Conservation (phyloP, 1,140 invertebrate genomes). For the Calliopsis andreniformis region DNA sequence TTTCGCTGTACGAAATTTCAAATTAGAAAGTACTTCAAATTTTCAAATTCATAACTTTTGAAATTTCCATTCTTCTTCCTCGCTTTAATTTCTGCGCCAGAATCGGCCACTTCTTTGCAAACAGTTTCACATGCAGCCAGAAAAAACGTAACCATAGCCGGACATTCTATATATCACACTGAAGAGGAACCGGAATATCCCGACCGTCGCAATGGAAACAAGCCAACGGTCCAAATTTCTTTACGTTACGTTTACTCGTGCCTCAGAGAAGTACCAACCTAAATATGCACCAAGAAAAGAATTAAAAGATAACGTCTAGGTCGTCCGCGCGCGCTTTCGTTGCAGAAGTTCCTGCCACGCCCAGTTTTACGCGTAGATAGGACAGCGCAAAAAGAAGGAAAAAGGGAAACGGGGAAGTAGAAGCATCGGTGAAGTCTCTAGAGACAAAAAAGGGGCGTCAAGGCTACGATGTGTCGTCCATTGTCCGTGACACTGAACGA, state of each 20-base stretch:
- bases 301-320: constrained; percentile 26
- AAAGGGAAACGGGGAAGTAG: background rate
- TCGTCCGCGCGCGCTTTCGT: background rate
- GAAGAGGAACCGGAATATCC: too few species aligned
- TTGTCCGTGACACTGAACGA: background rate
- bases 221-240: constrained; percentile 25
- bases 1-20: too few species aligned
- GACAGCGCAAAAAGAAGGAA: background rate
- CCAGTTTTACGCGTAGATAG: constrained; percentile 8
- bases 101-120: too few species aligned
- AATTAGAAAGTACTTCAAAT: too few species aligned
- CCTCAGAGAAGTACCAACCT: background rate
- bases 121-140: too few species aligned
- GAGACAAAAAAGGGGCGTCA: background rate
- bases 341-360: constrained; percentile 27
- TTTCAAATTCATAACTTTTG: too few species aligned
- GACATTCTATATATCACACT: too few species aligned
- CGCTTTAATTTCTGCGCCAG: too few species aligned
- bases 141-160: too few species aligned
- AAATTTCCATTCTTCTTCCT: too few species aligned
- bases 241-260: constrained; percentile 2
- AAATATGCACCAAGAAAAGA: background rate
- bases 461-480: too few species aligned
- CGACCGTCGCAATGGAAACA: background rate
- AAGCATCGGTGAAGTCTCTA: background rate